Evolutionary conservation across 2,797 vertebrate species (phyloP), one percentile per base, ranked within the genome.

Genomic region (Danio tinwini): DNA sequence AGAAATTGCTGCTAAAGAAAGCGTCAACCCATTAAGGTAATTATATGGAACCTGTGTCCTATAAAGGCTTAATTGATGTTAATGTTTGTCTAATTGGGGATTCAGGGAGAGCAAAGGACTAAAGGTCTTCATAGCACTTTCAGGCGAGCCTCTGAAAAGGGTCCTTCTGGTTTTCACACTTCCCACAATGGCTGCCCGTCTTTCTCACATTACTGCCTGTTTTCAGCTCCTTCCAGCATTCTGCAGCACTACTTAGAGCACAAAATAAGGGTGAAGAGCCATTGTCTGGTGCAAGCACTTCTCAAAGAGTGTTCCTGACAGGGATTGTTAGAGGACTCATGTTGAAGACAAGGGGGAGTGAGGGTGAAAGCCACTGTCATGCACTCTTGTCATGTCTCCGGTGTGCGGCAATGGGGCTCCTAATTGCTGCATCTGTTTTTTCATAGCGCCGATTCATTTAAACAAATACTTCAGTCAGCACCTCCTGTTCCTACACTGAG

Each of bases 61-160:
- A 96, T 97, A 96, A 97, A 97, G 96, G 96, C 96, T 98, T 99
- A 99, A 98, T 98, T 98, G 97, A 98, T 98, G 97, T 98, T 98
- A 98, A 99, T 98, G 97, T 98, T 98, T 98, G 97, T 97, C 96
- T 99, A 99, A 99, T 99, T 98, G 97, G 97, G 96, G 95, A 95
- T 95, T 95, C 94, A 93, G 94, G 94, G 93, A 94, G 94, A 95
- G 93, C 93, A 96, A 95, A 95, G 95, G 95, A 96, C 95, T 95
- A 96, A 96, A 96, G 96, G 95, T 97, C 95, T 96, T 96, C 95
- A 95, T 96, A 97, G 96, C 96, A 97, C 95, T 97, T 97, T 97
- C 96, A 97, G 95, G 95, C 94, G 93, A 84, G 91, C 92, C 93
- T 94, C 95, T 96, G 95, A 95, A 96, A 96, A 92, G 94, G 91